Evolutionary conservation across 2,113 vertebrate species (phyloP).

Genomic region (Alouatta palliata): DNA sequence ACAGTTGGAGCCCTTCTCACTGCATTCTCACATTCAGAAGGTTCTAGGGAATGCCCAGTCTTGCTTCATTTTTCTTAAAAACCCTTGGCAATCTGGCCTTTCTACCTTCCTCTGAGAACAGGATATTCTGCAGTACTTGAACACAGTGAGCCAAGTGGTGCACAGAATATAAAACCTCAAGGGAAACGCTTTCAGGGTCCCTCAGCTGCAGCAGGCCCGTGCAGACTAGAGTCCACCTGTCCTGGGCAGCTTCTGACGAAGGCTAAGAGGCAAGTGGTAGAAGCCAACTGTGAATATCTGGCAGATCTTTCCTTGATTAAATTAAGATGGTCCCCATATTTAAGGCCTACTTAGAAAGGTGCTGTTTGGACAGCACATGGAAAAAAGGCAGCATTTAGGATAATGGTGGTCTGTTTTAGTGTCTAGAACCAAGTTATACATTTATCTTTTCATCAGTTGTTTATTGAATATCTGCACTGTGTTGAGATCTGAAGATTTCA

Average conservation of each 20-base stretch:
- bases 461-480: neutral
- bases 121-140: neutral
- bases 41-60: neutral
- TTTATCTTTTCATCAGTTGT: neutral
- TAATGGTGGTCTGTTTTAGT: neutral
- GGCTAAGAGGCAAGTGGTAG: neutral
- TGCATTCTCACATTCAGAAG: neutral
- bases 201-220: neutral
- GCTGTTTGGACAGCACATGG: neutral
- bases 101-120: neutral
- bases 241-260: neutral
- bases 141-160: neutral
- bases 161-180: neutral
- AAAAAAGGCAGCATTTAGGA: neutral
- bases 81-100: too few relatives aligned
- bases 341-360: neutral
- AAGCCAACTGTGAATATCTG: neutral
- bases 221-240: neutral
- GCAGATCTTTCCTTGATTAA: neutral
- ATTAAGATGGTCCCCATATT: neutral
- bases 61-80: neutral
- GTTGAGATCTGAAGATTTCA: accelerated
- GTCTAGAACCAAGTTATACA: neutral
- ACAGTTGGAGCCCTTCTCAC: too few relatives aligned
- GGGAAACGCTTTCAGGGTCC: neutral